Conservation (phyloP, 2,888 invertebrate species). For the Sylvicola cinctus region DNA sequence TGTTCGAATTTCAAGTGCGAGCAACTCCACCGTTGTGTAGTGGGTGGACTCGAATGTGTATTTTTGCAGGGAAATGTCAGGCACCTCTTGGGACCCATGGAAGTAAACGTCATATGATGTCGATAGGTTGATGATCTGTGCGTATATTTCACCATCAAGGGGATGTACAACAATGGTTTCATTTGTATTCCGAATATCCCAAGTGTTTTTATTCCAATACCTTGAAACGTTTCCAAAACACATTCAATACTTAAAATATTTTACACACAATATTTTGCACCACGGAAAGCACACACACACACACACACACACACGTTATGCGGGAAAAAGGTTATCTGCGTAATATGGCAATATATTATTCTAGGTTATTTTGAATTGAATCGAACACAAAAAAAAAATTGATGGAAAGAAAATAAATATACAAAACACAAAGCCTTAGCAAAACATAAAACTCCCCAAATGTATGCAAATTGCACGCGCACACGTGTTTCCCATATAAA, state of each 20-base stretch:
- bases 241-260: neutral
- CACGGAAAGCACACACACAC: neutral
- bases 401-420: too few relatives aligned
- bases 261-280: too few relatives aligned
- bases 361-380: neutral
- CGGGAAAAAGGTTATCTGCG: constrained; percentile 2
- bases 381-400: too few relatives aligned
- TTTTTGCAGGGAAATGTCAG: constrained; percentile 38
- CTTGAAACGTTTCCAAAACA: constrained; percentile 17
- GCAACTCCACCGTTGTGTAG: constrained; percentile 37
- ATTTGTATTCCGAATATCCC: constrained; percentile 28
- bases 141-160: constrained; percentile 53
- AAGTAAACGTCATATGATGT: constrained; percentile 42
- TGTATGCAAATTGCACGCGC: too few relatives aligned
- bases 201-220: constrained; percentile 34
- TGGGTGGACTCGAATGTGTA: constrained; percentile 30
- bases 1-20: constrained; percentile 36
- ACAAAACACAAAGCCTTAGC: too few relatives aligned
- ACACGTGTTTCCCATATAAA: too few relatives aligned
- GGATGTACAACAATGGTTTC: constrained; percentile 40
- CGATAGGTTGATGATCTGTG: constrained; percentile 48
- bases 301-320: constrained; percentile 3
- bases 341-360: constrained; percentile 2
- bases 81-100: constrained; percentile 45
- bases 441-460: too few relatives aligned